A percentile compares a stretch with the other conserved stretches of the same genome.
Evolutionary conservation across 2,113 vertebrate species (phyloP).

Genomic region (Xenopus borealis): DNA sequence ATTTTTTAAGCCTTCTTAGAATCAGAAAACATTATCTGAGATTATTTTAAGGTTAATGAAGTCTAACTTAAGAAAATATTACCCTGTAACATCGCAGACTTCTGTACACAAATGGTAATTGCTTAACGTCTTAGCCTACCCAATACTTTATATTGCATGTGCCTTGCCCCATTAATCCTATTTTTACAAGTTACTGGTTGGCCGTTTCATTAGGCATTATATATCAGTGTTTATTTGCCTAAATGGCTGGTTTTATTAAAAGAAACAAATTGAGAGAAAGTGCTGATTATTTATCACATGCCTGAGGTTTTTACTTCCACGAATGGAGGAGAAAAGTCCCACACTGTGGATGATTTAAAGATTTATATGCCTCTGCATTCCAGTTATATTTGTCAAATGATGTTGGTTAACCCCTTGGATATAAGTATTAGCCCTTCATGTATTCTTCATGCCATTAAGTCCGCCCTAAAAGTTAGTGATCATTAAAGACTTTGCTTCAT

Average conservation of each 20-base stretch:
- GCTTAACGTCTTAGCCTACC: conserved; percentile 93
- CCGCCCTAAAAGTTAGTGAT: too few species aligned
- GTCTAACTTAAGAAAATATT: conserved; percentile 93
- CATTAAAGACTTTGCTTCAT: too few species aligned
- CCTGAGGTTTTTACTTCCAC: conserved; percentile 44
- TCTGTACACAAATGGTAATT: conserved; percentile 88
- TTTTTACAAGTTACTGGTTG: conserved; percentile 81
- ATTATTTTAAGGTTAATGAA: conserved; percentile 97
- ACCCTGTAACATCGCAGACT: conserved; percentile 85
- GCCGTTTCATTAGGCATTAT: conserved; percentile 79
- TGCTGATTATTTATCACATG: conserved; percentile 42
- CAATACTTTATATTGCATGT: conserved; percentile 88
- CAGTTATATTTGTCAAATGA: not conserved
- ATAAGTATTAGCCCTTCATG: not conserved
- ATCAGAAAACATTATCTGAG: conserved; percentile 89
- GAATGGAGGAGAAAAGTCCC: conserved; percentile 36
- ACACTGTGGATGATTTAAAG: conserved; percentile 14
- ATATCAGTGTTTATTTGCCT: conserved; percentile 77
- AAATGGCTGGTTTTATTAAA: conserved; percentile 65
- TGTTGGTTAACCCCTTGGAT: conserved; percentile 4
- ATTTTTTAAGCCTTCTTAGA: conserved; percentile 65
- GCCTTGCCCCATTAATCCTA: conserved; percentile 84
- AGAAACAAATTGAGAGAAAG: conserved; percentile 49
- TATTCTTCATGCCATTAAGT: too few species aligned
- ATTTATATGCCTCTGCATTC: not conserved